phyloP scores from a whole-genome alignment of 2,888 invertebrate genomes.

The Anagyrus pseudococci region DNA sequence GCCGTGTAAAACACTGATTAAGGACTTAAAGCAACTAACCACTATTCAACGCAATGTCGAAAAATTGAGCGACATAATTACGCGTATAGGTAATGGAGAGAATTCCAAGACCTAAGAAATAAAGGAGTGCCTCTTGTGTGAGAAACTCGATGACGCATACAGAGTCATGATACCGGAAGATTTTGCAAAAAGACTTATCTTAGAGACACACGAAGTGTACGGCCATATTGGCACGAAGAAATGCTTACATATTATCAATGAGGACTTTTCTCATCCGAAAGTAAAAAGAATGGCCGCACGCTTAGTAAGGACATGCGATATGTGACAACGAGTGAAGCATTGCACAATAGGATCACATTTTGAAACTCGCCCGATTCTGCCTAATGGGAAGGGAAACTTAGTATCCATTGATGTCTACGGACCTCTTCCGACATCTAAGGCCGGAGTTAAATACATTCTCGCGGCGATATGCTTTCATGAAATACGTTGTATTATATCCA shows the following conservation, averaged over 20 bases:
- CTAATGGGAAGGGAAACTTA: slow-evolving; percentile 19
- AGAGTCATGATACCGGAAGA: neutral
- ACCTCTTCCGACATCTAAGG: slow-evolving; percentile 27
- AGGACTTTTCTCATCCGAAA: slow-evolving; percentile 6
- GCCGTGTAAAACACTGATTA: neutral
- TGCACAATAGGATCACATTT: neutral
- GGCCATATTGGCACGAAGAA: slow-evolving; percentile 8
- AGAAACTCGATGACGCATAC: neutral
- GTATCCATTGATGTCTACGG: slow-evolving; percentile 37
- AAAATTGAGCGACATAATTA: neutral
- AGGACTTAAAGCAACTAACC: neutral
- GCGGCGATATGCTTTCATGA: slow-evolving; percentile 29
- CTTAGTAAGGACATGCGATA: slow-evolving; percentile 2
- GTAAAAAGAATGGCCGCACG: neutral
- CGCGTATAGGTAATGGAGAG: neutral
- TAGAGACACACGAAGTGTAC: slow-evolving; percentile 5
- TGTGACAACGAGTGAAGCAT: slow-evolving; percentile 26
- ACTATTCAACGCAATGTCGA: neutral
- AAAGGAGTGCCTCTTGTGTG: neutral
- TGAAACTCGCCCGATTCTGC: neutral
- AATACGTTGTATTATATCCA: slow-evolving; percentile 28
- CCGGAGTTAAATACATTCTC: slow-evolving; percentile 21
- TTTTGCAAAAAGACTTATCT: neutral
- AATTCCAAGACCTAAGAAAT: neutral
- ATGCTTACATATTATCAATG: neutral